Percentiles rank a stretch among this genome's conserved stretches.
Evolutionary conservation across 2,113 vertebrate genomes (phyloP).

Genomic region (Ornithorhynchus anatinus): DNA sequence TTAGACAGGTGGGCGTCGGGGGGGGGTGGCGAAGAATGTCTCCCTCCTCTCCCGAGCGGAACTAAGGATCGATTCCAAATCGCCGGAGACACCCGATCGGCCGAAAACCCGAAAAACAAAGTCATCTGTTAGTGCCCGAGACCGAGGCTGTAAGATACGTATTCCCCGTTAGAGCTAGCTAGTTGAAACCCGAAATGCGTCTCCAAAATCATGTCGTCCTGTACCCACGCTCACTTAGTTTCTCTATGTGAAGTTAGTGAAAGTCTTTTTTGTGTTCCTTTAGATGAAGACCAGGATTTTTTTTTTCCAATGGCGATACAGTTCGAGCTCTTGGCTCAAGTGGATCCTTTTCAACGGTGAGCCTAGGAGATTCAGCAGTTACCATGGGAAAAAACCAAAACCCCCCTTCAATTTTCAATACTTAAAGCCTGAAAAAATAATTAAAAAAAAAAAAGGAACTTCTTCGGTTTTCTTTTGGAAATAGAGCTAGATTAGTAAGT

Average conservation of each 20-base stretch:
- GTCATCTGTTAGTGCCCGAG: slow-evolving; percentile 53
- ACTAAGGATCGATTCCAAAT: slow-evolving; percentile 52
- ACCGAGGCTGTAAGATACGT: slow-evolving; percentile 72
- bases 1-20: slow-evolving; percentile 17
- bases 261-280: slow-evolving; percentile 78
- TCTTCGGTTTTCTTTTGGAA: slow-evolving; percentile 67
- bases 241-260: slow-evolving; percentile 74
- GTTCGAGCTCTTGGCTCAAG: slow-evolving; percentile 57
- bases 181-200: slow-evolving; percentile 72
- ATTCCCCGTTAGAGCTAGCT: slow-evolving; percentile 77
- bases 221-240: slow-evolving; percentile 73
- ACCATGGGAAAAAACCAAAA: slow-evolving; percentile 72
- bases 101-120: slow-evolving; percentile 57
- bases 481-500: slow-evolving; percentile 73
- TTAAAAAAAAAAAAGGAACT: slow-evolving; percentile 50
- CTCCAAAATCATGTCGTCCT: slow-evolving; percentile 70
- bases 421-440: slow-evolving; percentile 60
- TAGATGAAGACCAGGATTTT: slow-evolving; percentile 70
- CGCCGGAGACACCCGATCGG: slow-evolving; percentile 25
- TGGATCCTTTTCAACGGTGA: slow-evolving; percentile 64
- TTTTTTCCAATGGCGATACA: slow-evolving; percentile 63
- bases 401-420: slow-evolving; percentile 60
- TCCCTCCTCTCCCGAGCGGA: slow-evolving; percentile 45
- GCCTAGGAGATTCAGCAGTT: slow-evolving; percentile 65
- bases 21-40: too few species aligned